Evolutionary conservation across 2,888 invertebrate species (phyloP).

Genomic region (Pteria penguin): DNA sequence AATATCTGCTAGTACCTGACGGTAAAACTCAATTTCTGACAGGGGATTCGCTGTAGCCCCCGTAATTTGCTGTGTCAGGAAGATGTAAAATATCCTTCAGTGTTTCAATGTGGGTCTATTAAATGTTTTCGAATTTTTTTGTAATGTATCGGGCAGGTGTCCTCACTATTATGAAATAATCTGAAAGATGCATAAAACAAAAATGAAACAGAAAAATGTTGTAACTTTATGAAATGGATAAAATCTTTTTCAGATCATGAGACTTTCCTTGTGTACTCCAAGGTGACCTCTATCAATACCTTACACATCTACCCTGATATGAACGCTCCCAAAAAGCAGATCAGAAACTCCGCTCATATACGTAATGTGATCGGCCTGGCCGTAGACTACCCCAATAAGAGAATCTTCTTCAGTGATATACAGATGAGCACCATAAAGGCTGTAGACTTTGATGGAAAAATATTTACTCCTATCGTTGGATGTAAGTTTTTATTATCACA

Average conservation of each 20-base stretch:
- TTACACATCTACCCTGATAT: constrained; percentile 87
- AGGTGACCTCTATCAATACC: constrained; percentile 90
- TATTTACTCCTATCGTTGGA: constrained; percentile 86
- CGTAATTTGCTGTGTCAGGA: too few relatives aligned
- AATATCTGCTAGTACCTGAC: too few relatives aligned
- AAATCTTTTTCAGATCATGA: constrained; percentile 85
- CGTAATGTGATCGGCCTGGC: constrained; percentile 92
- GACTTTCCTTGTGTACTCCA: constrained; percentile 91
- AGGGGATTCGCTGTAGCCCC: too few relatives aligned
- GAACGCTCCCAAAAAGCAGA: constrained; percentile 89
- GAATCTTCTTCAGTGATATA: constrained; percentile 93
- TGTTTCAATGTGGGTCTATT: too few relatives aligned
- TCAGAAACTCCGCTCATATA: constrained; percentile 87
- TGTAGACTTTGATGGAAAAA: constrained; percentile 89
- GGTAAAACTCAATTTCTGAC: too few relatives aligned
- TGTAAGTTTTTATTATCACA: constrained; percentile 63
- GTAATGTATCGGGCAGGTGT: too few relatives aligned
- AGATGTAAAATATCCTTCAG: too few relatives aligned
- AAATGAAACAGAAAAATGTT: too few relatives aligned
- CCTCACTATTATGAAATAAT: too few relatives aligned
- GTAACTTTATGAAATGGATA: too few relatives aligned
- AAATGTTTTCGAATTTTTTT: too few relatives aligned
- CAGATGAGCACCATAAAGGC: constrained; percentile 91
- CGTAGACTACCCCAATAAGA: constrained; percentile 86
- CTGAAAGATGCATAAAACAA: too few relatives aligned